Conservation (phyloP, 2,888 invertebrate species). For the Aromia moschata region DNA sequence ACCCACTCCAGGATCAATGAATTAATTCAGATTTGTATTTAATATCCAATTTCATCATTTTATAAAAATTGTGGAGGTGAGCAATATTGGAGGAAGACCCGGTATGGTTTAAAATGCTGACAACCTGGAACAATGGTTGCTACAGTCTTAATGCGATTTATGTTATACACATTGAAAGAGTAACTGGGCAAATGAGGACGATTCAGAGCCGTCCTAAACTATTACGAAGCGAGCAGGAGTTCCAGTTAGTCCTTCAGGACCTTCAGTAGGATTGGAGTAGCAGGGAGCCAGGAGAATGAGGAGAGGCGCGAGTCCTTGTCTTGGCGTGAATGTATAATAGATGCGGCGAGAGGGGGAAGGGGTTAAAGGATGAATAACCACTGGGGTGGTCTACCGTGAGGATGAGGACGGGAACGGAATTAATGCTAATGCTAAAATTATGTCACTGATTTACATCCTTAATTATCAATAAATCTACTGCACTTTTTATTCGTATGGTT, state of each 20-base stretch:
- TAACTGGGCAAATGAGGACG: not conserved
- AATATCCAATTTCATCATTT: too few species aligned
- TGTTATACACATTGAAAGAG: too few species aligned
- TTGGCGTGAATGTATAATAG: slow-evolving; percentile 53
- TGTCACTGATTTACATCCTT: slow-evolving; percentile 53
- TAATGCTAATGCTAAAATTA: slow-evolving; percentile 55
- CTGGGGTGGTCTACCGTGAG: slow-evolving; percentile 30
- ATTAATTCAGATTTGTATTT: too few species aligned
- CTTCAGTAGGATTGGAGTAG: slow-evolving; percentile 49
- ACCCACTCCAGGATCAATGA: too few species aligned
- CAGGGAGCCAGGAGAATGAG: slow-evolving; percentile 49
- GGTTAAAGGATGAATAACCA: slow-evolving; percentile 37
- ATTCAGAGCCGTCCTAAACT: not conserved
- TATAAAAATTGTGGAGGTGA: too few species aligned
- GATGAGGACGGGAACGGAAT: slow-evolving; percentile 37
- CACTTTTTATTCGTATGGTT: not conserved
- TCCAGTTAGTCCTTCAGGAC: slow-evolving; percentile 49
- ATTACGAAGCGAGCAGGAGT: not conserved
- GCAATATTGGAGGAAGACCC: too few species aligned
- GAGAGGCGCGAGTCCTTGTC: slow-evolving; percentile 44
- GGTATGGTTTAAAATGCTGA: too few species aligned
- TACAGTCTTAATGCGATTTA: too few species aligned
- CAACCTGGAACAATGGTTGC: too few species aligned
- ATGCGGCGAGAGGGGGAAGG: slow-evolving; percentile 46
- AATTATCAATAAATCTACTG: slow-evolving; percentile 46